Evolutionary conservation across 1,140 invertebrate species (phyloP).

Genomic region (Drosophila virilis): DNA sequence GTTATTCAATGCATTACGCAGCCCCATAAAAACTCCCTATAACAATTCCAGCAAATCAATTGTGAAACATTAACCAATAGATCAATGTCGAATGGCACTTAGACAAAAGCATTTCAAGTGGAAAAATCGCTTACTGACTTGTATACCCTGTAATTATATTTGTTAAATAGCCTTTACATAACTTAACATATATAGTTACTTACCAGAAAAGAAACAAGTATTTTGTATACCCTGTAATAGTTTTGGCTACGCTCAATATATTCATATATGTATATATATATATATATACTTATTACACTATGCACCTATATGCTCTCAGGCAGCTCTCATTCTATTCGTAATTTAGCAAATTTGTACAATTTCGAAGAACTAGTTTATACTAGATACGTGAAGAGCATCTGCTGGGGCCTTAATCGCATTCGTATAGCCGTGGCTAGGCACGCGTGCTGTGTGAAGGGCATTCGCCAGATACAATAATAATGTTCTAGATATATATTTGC

Average conservation of each 20-base stretch:
- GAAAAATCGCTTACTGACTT: neutral
- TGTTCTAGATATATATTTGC: slow-evolving; percentile 2
- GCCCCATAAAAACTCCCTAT: neutral
- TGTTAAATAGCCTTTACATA: too few relatives aligned
- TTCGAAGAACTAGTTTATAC: slow-evolving; percentile 2
- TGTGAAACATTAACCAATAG: neutral
- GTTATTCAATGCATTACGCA: neutral
- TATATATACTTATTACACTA: neutral
- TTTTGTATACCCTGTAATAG: too few relatives aligned
- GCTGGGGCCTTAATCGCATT: neutral
- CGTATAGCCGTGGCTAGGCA: slow-evolving; percentile 8
- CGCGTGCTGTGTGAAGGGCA: slow-evolving; percentile 51
- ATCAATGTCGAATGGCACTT: neutral
- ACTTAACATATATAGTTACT: too few relatives aligned
- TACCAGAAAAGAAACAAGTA: too few relatives aligned
- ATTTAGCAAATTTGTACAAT: neutral
- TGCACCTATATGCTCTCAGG: neutral
- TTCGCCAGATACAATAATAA: slow-evolving; percentile 18
- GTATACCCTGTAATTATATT: neutral
- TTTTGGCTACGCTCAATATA: neutral
- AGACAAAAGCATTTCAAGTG: neutral
- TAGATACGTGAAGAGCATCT: slow-evolving; percentile 1
- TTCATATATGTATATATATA: neutral
- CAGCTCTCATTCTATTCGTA: neutral
- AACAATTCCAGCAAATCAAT: neutral